Evolutionary conservation across 2,797 vertebrate genomes (phyloP).

Genomic region (Premnoplex brunnescens): DNA sequence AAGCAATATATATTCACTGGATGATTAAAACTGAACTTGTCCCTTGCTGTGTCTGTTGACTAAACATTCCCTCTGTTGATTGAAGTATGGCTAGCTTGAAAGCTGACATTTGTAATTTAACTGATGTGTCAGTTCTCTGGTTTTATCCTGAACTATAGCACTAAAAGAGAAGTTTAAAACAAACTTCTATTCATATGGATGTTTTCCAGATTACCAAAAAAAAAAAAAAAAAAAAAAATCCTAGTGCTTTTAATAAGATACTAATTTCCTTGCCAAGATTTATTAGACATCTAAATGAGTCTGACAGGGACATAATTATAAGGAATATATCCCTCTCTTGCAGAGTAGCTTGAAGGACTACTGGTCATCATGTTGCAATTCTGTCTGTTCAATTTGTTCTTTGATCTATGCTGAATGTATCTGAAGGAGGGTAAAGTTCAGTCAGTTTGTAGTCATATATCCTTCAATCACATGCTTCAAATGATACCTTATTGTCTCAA

Average conservation of each 20-base stretch:
- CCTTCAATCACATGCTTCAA: slow-evolving; percentile 60
- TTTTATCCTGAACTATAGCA: neutral
- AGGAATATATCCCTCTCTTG: neutral
- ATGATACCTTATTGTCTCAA: slow-evolving; percentile 64
- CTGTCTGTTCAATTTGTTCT: neutral
- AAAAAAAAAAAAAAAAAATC: neutral
- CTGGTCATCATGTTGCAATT: neutral
- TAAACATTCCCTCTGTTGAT: neutral
- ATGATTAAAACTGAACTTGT: neutral
- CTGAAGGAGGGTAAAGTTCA: slow-evolving; percentile 40
- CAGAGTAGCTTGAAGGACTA: neutral
- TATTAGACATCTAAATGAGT: neutral
- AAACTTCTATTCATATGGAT: neutral
- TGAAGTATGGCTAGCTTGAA: neutral
- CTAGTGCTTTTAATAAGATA: neutral
- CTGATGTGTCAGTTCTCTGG: neutral
- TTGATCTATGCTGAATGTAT: slow-evolving; percentile 16
- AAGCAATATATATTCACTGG: neutral
- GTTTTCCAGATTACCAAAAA: neutral
- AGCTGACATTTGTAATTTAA: neutral
- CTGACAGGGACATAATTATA: neutral
- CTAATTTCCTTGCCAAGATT: neutral
- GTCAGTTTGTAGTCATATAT: slow-evolving; percentile 17
- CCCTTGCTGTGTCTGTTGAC: neutral
- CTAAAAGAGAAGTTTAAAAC: neutral